Percentiles rank a stretch among this genome's conserved stretches.
Evolutionary conservation across 2,113 vertebrate genomes (phyloP).

Genomic region (Trichomycterus rosablanca): DNA sequence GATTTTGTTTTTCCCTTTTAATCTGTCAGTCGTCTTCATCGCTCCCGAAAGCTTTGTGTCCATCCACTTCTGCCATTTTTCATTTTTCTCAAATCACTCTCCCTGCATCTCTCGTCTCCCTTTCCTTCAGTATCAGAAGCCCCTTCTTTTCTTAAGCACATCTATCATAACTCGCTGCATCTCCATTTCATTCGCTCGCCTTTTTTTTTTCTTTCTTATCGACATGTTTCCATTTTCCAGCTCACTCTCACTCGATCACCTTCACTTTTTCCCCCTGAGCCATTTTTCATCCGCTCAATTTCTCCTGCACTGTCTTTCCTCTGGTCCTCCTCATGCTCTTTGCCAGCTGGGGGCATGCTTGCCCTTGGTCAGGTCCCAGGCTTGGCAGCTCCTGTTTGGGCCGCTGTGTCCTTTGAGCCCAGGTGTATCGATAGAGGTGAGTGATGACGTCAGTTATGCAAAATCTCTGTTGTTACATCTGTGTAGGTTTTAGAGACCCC

Average conservation of each 20-base stretch:
- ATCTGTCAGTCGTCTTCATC: constrained; percentile 47
- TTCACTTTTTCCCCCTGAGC: constrained; percentile 58
- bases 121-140: constrained; percentile 30
- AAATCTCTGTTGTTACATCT: no score
- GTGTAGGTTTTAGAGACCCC: no score
- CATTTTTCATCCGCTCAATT: constrained; percentile 49
- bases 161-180: constrained; percentile 66
- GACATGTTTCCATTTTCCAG: constrained; percentile 73
- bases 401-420: constrained; percentile 27
- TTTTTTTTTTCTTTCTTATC: constrained; percentile 57
- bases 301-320: constrained; percentile 30
- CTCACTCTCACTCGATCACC: constrained; percentile 65
- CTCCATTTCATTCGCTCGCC: constrained; percentile 58
- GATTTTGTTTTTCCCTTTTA: constrained; percentile 43
- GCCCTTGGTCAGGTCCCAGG: constrained; percentile 58
- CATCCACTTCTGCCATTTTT: constrained; percentile 38
- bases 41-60: constrained; percentile 34
- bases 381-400: constrained; percentile 48
- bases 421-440: constrained; percentile 14
- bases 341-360: constrained; percentile 51
- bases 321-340: constrained; percentile 8
- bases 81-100: constrained; percentile 15
- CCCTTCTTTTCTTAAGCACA: constrained; percentile 51
- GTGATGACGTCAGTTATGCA: constrained; percentile 24
- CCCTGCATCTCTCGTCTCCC: constrained; percentile 19